Evolutionary conservation across 2,113 vertebrate genomes (phyloP).

Genomic region (Ondatra zibethicus): DNA sequence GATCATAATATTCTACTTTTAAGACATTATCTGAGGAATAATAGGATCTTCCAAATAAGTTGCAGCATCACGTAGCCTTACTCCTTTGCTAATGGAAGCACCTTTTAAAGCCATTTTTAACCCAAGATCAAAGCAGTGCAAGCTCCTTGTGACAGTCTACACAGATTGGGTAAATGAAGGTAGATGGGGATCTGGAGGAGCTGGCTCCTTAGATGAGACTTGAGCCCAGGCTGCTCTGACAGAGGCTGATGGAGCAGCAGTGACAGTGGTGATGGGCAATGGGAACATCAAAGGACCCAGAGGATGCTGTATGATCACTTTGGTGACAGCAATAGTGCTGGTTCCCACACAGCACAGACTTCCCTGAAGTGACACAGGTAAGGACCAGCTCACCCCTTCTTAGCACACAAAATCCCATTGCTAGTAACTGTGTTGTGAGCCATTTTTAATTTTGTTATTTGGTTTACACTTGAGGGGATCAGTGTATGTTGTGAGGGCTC

Average conservation of each 20-base stretch:
- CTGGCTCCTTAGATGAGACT: background rate
- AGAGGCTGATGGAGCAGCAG: background rate
- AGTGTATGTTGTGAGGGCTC: background rate
- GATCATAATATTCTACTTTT: background rate
- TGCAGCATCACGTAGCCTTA: background rate
- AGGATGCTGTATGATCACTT: background rate
- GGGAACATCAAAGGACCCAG: background rate
- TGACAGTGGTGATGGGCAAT: background rate
- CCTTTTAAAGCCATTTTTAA: background rate
- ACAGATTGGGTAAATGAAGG: background rate
- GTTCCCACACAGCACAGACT: background rate
- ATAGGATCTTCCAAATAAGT: background rate
- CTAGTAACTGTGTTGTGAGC: background rate
- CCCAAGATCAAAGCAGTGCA: background rate
- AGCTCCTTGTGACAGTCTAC: background rate
- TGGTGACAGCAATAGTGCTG: background rate
- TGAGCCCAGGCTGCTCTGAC: too few relatives aligned
- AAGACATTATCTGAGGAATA: background rate
- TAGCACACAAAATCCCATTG: background rate
- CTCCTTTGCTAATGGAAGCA: background rate
- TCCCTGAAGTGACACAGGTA: rapidly evolving
- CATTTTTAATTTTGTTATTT: background rate
- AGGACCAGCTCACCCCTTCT: background rate
- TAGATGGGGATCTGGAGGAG: background rate
- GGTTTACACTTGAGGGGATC: background rate